These are phyloP conservation scores for Stictocephala bisonia DNA, from an alignment of 2,888 invertebrate species.

Conservation along the genomic window DNA sequence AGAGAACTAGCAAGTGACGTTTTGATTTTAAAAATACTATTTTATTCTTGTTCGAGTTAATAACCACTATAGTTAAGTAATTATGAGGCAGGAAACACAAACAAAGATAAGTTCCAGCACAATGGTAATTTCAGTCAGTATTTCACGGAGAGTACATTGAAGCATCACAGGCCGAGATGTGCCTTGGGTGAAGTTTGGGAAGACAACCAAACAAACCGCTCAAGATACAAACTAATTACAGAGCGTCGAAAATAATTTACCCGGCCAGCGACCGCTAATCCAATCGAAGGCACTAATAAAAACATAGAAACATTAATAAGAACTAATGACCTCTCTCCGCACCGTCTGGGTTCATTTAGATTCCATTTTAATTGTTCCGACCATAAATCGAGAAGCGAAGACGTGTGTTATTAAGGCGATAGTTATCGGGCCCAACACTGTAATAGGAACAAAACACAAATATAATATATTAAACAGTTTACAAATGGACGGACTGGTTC, in stretches of 20 bases:
- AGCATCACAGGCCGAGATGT: too few species aligned
- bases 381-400: slow-evolving; percentile 37
- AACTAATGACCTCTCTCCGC: slow-evolving; percentile 43
- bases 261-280: slow-evolving; percentile 19
- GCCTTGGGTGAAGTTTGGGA: too few species aligned
- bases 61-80: too few species aligned
- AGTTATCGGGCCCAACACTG: slow-evolving; percentile 44
- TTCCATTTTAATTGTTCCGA: slow-evolving; percentile 45
- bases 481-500: slow-evolving; percentile 49
- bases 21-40: too few species aligned
- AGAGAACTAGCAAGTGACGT: too few species aligned
- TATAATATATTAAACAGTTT: slow-evolving; percentile 52
- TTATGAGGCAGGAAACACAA: too few species aligned
- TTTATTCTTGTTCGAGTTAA: too few species aligned
- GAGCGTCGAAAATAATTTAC: slow-evolving; percentile 30
- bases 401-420: slow-evolving; percentile 46
- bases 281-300: slow-evolving; percentile 40
- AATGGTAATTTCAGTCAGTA: too few species aligned
- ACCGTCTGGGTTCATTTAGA: slow-evolving; percentile 43
- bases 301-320: slow-evolving; percentile 47
- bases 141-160: too few species aligned
- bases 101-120: too few species aligned
- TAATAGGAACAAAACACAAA: slow-evolving; percentile 47
- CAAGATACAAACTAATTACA: slow-evolving; percentile 36
- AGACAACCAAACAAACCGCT: too few species aligned